Evolutionary conservation across 2,888 invertebrate species (phyloP), one percentile per base, ranked within the genome.

Genomic region (Timema cristinae): DNA sequence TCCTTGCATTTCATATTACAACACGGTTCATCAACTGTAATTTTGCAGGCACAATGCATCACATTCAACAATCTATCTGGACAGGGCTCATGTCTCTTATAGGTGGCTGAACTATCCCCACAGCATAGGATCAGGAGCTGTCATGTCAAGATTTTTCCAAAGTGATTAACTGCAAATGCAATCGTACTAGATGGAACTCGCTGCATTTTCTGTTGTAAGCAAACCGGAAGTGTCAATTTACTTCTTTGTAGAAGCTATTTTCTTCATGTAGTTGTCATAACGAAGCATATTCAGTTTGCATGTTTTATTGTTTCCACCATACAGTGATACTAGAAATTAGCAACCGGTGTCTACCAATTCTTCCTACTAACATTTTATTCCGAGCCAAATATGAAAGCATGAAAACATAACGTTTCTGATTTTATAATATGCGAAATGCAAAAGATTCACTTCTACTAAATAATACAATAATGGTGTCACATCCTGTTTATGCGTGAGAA

Each of bases 21-120:
- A 63, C 63, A n/a, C 48, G 63, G 63, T 63, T 6, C 63, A 63
- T 63, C 63, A 63, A 47, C 47, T 63, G 63, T 63, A 47, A 63
- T 47, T 47, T 63, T 16, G 48, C 63, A 63, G 63, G 63, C 7
- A 63, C 63, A 63, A 32, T 63, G 32, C 32, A 63, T 63, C 47
- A n/a, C 32, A 47, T 4, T 63, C 10, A 63, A 63, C 63, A 32
- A 48, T 11, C 47, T 63, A n/a, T 63, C 32, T 63, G 63, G 16
- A 4, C 47, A 32, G 63, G 63, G 48, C 47, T 47, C 9, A 63
- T 63, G 48, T 9, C 32, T 32, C 10, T 16, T 7, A 63, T 63
- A 32, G 48, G 6, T 63, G 63, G 63, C 32, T 63, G 63, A 47
- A 48, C 47, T 9, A 47, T 63, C 47, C 63, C 16, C 63, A 63